Conservation (phyloP, 2,113 vertebrate genomes). For the Etia nguti region DNA sequence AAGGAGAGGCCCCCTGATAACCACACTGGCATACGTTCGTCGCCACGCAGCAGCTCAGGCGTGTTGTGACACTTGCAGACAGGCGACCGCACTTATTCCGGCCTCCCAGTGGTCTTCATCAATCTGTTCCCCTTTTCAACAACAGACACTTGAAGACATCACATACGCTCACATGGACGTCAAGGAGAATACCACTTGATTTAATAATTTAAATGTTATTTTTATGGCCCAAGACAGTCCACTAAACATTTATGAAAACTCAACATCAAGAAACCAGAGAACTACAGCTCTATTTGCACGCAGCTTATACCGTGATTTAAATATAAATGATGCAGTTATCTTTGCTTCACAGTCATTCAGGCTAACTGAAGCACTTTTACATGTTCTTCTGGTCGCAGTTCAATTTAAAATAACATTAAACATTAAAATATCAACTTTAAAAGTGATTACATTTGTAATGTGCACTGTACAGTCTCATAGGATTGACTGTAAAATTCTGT, state of each 20-base stretch:
- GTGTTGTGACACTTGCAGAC: constrained; percentile 39
- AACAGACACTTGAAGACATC: constrained; percentile 2
- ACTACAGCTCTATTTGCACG: background rate
- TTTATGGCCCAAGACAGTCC: background rate
- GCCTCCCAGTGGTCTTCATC: constrained; percentile 47
- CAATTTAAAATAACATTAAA: background rate
- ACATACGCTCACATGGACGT: background rate
- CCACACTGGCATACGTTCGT: background rate
- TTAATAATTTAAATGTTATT: constrained; percentile 11
- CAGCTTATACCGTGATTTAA: background rate
- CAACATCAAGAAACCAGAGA: constrained; percentile 6
- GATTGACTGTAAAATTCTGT: background rate
- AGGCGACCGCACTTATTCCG: constrained; percentile 30
- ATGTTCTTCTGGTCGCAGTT: background rate
- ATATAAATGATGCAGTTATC: background rate
- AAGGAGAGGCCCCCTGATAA: constrained; percentile 13
- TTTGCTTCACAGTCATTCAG: background rate
- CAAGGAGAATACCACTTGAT: constrained; percentile 17
- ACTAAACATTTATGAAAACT: constrained; percentile 10
- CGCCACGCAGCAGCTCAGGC: constrained; percentile 8
- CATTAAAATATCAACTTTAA: background rate
- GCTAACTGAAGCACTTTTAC: background rate
- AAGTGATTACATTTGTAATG: background rate
- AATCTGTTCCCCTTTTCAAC: constrained; percentile 51
- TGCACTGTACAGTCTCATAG: background rate